These are phyloP conservation scores for Actenoides lindsayi DNA, from an alignment of 2,113 vertebrate species.

Conservation along the genomic window DNA sequence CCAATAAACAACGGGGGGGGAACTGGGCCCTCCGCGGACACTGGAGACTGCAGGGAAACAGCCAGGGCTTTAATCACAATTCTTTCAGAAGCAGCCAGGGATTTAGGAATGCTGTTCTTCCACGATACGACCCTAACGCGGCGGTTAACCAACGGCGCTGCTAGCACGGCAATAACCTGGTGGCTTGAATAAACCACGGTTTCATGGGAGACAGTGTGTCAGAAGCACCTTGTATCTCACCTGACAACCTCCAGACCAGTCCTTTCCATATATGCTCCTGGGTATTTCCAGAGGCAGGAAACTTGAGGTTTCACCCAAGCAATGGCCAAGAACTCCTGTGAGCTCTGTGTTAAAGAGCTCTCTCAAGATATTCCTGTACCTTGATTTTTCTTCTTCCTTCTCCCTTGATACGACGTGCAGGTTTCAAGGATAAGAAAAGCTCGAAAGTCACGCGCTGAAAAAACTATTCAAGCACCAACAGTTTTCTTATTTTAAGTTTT, in stretches of 20 bases:
- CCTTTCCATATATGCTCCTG: not conserved
- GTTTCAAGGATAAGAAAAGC: not conserved
- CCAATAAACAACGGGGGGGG: conserved; percentile 48
- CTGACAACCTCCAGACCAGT: conserved; percentile 21
- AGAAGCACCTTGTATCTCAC: conserved; percentile 33
- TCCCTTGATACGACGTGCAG: not conserved
- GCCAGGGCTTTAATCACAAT: conserved; percentile 78
- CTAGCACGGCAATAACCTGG: conserved; percentile 63
- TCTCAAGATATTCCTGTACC: no score
- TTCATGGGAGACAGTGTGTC: conserved; percentile 56
- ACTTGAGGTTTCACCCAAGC: not conserved
- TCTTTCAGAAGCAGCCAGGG: conserved; percentile 73
- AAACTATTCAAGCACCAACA: not conserved
- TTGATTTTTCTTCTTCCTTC: not conserved
- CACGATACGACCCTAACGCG: conserved; percentile 74
- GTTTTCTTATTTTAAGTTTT: not conserved
- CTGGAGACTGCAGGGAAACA: conserved; percentile 63
- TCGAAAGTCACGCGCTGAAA: not conserved
- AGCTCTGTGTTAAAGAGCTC: not conserved
- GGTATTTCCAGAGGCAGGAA: not conserved
- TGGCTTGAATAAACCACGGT: conserved; percentile 71
- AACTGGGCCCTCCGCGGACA: conserved; percentile 63
- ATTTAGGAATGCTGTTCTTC: conserved; percentile 73
- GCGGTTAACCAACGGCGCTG: conserved; percentile 77
- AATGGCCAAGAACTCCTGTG: not conserved